Percentiles rank a stretch among this genome's conserved stretches.
Conservation (phyloP, 2,888 invertebrate species). For the Venusia cambrica region DNA sequence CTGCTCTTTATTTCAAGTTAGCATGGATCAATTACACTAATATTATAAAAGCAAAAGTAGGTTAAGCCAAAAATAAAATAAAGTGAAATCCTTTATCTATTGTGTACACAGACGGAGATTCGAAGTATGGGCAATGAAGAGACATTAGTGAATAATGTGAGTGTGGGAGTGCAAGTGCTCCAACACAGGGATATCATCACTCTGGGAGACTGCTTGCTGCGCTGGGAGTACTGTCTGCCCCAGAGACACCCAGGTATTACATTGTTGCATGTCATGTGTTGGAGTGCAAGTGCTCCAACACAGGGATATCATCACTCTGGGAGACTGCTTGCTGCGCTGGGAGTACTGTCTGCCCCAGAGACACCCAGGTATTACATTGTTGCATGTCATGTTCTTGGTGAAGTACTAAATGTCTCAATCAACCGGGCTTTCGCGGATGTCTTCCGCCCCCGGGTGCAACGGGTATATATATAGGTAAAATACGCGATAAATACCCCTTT, state of each 20-base stretch:
- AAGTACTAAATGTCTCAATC: too few species aligned
- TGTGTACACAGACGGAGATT: slow-evolving; percentile 75
- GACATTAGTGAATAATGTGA: slow-evolving; percentile 62
- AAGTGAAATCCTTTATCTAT: too few species aligned
- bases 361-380: slow-evolving; percentile 26
- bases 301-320: slow-evolving; percentile 61
- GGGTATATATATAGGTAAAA: too few species aligned
- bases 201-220: slow-evolving; percentile 56
- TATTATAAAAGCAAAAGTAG: too few species aligned
- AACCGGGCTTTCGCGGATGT: too few species aligned
- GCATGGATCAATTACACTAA: too few species aligned
- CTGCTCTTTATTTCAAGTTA: too few species aligned
- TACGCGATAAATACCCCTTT: too few species aligned
- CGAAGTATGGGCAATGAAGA: slow-evolving; percentile 61
- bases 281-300: slow-evolving; percentile 65
- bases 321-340: slow-evolving; percentile 64
- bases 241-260: slow-evolving; percentile 22
- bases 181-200: slow-evolving; percentile 63
- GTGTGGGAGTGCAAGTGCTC: slow-evolving; percentile 63
- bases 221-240: slow-evolving; percentile 65
- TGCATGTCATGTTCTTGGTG: too few species aligned
- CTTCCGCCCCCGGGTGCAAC: too few species aligned
- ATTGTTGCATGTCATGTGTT: too few species aligned
- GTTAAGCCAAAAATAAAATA: too few species aligned
- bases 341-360: slow-evolving; percentile 48